Evolutionary conservation across 2,113 vertebrate genomes (phyloP).

Genomic region (Pygoscelis adeliae): DNA sequence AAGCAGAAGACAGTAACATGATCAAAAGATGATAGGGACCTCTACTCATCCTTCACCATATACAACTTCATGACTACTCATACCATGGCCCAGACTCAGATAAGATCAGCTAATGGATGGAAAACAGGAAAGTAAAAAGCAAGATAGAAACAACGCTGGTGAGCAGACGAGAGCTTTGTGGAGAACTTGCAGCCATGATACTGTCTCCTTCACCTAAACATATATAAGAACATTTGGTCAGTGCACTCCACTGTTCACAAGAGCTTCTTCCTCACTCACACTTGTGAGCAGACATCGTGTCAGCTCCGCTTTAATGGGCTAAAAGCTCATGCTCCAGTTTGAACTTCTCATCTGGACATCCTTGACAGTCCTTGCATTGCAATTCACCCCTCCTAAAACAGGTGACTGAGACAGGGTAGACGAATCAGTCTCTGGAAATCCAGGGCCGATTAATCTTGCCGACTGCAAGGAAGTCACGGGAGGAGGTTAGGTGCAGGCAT

Average conservation of each 20-base stretch:
- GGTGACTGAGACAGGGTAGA: background rate
- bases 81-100: background rate
- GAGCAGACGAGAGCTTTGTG: background rate
- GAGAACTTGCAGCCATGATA: background rate
- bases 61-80: background rate
- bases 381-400: background rate
- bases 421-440: background rate
- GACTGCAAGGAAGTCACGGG: background rate
- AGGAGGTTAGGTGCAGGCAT: background rate
- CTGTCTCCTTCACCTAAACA: background rate
- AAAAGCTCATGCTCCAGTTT: background rate
- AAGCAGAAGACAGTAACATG: background rate
- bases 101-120: conserved; percentile 11
- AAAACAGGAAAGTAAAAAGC: background rate
- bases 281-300: background rate
- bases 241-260: background rate
- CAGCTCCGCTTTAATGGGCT: background rate
- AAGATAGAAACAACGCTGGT: background rate
- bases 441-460: background rate
- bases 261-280: background rate
- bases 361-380: background rate
- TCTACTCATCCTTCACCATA: background rate
- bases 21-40: background rate
- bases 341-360: background rate
- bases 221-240: background rate